Conservation (phyloP, 64 coral and sea anemone species). For the Pachyseris speciosa region DNA sequence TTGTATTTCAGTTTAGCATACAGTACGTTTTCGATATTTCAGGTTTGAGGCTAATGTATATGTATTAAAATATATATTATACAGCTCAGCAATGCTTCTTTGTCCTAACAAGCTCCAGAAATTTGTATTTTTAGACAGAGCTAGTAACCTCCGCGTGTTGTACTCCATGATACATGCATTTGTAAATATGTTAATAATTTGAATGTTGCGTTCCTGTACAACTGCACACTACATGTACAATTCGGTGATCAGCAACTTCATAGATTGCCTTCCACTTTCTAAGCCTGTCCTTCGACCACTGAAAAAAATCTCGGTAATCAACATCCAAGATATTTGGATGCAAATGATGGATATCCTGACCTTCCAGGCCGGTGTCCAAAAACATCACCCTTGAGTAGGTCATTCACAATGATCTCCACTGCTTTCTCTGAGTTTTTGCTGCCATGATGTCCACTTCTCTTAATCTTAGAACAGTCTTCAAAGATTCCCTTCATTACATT, state of each 20-base stretch:
- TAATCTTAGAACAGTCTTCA: constrained; percentile 31
- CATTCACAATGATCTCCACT: constrained; percentile 40
- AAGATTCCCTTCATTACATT: constrained; percentile 29
- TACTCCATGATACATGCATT: not conserved
- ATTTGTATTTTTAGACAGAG: not conserved
- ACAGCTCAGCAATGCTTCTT: not conserved
- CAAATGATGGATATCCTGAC: constrained; percentile 37
- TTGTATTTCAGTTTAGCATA: no score
- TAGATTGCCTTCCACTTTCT: constrained; percentile 27
- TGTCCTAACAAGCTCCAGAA: not conserved
- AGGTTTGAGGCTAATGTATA: no score
- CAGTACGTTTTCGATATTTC: no score
- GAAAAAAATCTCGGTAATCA: constrained; percentile 47
- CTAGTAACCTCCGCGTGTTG: no score
- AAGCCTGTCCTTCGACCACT: constrained; percentile 10
- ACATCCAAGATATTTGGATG: constrained; percentile 5
- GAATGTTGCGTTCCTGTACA: not conserved
- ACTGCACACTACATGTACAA: not conserved
- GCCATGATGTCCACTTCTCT: constrained; percentile 24
- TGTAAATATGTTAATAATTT: not conserved
- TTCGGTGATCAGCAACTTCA: constrained; percentile 27
- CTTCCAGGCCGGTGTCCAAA: not conserved
- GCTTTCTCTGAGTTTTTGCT: constrained; percentile 28
- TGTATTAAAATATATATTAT: not conserved
- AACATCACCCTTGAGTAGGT: constrained; percentile 9